Evolutionary conservation across 2,888 invertebrate genomes (phyloP).

Genomic region (Aplocera efformata): DNA sequence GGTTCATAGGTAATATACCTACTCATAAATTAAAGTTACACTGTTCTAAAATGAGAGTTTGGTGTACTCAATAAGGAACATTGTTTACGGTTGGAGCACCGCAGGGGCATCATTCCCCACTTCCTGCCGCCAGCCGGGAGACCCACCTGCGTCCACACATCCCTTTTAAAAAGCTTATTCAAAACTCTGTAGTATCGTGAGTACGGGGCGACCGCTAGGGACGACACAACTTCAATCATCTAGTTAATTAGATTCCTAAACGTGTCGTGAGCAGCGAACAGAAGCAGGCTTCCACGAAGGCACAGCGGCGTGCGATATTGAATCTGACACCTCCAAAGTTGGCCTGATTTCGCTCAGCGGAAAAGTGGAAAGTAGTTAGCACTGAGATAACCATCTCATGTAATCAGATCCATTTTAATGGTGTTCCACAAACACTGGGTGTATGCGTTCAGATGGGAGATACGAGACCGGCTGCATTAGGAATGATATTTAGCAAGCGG

Average conservation of each 20-base stretch:
- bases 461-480: conserved; percentile 21
- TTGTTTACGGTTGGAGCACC: conserved; percentile 6
- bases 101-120: conserved; percentile 5
- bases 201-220: too few species aligned
- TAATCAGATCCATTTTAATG: conserved; percentile 11
- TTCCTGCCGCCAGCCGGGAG: neutral
- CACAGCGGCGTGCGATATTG: conserved; percentile 6
- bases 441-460: conserved; percentile 8
- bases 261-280: too few species aligned
- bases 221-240: too few species aligned
- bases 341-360: conserved; percentile 5
- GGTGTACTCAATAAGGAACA: neutral
- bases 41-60: too few species aligned
- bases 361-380: conserved; percentile 13
- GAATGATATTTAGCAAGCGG: conserved; percentile 8
- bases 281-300: too few species aligned
- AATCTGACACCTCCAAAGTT: conserved; percentile 18
- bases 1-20: too few species aligned
- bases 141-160: conserved; percentile 6
- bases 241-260: too few species aligned
- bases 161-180: neutral
- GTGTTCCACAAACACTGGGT: conserved; percentile 5
- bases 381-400: conserved; percentile 11
- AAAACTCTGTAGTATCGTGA: too few species aligned
- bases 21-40: too few species aligned